Percentiles rank a stretch among this genome's conserved stretches.
Conservation (phyloP, 2,888 invertebrate genomes). For the Pherbina coryleti region DNA sequence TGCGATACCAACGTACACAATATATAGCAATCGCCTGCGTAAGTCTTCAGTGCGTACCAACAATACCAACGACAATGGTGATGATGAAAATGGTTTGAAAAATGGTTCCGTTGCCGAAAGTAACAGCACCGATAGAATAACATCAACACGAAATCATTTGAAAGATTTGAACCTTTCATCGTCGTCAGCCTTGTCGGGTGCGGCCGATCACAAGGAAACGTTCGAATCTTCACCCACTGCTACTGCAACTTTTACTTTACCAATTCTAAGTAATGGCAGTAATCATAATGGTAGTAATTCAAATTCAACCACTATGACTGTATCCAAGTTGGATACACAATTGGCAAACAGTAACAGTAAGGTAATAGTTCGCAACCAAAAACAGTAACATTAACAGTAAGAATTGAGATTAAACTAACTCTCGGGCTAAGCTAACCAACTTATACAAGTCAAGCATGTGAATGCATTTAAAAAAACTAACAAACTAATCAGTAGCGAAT, state of each 20-base stretch:
- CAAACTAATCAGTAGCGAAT: too few relatives aligned
- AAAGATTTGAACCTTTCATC: constrained; percentile 44
- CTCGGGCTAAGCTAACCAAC: neutral
- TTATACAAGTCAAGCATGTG: neutral
- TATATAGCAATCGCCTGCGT: constrained; percentile 54
- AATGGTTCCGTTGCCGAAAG: constrained; percentile 43
- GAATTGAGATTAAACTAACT: neutral
- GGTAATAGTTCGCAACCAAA: constrained; percentile 48
- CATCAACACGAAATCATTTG: constrained; percentile 38
- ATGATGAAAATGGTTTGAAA: constrained; percentile 43
- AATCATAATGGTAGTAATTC: constrained; percentile 31
- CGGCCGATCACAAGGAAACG: constrained; percentile 13
- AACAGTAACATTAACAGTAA: neutral
- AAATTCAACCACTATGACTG: constrained; percentile 48
- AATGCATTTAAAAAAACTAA: too few relatives aligned
- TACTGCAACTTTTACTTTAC: constrained; percentile 2
- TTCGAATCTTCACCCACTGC: constrained; percentile 5
- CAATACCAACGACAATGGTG: constrained; percentile 28
- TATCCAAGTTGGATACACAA: constrained; percentile 49
- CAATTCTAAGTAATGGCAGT: constrained; percentile 22
- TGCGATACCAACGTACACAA: constrained; percentile 62
- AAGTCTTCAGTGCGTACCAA: constrained; percentile 34
- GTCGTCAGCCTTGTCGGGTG: constrained; percentile 28
- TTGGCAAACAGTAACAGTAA: constrained; percentile 50
- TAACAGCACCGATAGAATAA: constrained; percentile 34